Base-by-base conservation (phyloP, 2,888 invertebrate species). In the Nezara viridula region DNA sequence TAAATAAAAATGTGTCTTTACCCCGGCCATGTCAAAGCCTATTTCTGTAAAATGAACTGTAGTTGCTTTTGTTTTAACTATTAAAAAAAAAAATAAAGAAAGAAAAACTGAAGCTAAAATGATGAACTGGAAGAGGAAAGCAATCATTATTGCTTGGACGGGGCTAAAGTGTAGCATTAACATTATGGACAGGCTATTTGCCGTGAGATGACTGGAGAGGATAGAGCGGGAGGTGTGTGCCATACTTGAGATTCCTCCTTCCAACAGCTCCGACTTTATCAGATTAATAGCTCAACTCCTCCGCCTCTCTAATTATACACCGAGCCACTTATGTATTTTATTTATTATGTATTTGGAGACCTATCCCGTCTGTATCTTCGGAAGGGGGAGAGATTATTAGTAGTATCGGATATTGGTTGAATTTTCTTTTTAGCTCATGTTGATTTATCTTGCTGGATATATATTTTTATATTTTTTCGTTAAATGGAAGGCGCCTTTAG, bases 221-320 rank as follows among this genome's bases (percentile, higher is more conserved):
- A 73, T 73, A 73, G 32, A 1, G 66, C 5, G 44, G 81, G 66
- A 73, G 66, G 66, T 73, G 66, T 66, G 66, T 81, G 81, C 81
- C 81, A 81, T 81, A 81, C 81, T 44, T 81, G 81, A 47, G 44
- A 81, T 81, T 81, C 81, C 81, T 24, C 40, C 44, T 44, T 24
- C 40, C 44, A n/a, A 12, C 81, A 81, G 81, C 44, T 40, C 44
- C 24, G 32, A 7, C 14, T 44, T 81, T 81, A 81, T 81, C 81
- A 73, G 66, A 73, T 73, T 73, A 73, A 73, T 73, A 73, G 66
- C 66, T 73, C 66, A 73, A 73, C 66, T 73, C 66, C 66, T 73
- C 27, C 6, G 66, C 32, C 66, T 73, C 66, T 73, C 32, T 73
- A 73, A 73, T 73, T 73, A 73, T 73, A 73, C 32, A 37, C 66